These are phyloP conservation scores for Rotaria socialis DNA, from an alignment of 2,888 invertebrate genomes.

Conservation along the genomic window DNA sequence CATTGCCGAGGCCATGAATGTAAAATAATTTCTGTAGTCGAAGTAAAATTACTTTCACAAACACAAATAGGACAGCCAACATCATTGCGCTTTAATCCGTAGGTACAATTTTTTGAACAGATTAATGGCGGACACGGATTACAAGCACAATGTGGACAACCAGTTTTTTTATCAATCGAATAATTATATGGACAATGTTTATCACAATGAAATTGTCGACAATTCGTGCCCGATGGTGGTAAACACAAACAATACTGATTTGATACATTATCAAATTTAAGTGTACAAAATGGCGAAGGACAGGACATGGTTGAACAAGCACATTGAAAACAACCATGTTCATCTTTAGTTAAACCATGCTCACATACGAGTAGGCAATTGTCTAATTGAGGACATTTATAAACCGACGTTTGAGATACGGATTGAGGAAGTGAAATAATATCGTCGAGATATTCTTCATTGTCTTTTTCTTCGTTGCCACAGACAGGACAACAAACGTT, in stretches of 20 bases:
- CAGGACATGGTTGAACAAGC: constrained; percentile 19
- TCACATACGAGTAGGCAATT: constrained; percentile 11
- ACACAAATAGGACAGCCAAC: constrained; percentile 4
- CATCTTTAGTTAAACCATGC: constrained; percentile 31
- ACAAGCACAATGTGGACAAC: constrained; percentile 25
- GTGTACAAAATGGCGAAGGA: constrained; percentile 2
- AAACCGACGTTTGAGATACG: neutral
- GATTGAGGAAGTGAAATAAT: neutral
- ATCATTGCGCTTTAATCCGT: constrained; percentile 24
- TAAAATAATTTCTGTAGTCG: neutral
- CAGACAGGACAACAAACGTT: constrained; percentile 32
- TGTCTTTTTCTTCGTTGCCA: neutral
- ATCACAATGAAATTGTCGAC: constrained; percentile 24
- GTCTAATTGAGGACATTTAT: neutral
- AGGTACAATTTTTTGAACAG: constrained; percentile 25
- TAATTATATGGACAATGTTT: constrained; percentile 33
- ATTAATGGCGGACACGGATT: constrained; percentile 13
- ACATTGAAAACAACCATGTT: constrained; percentile 22
- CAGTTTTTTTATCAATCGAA: neutral
- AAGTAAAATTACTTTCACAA: neutral
- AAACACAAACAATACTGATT: constrained; percentile 33
- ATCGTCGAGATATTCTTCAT: neutral
- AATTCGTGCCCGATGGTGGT: neutral
- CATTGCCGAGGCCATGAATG: constrained; percentile 15
- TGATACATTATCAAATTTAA: neutral